phyloP scores from a whole-genome alignment of 2,113 vertebrate genomes.

The Epinephelus fuscoguttatus region DNA sequence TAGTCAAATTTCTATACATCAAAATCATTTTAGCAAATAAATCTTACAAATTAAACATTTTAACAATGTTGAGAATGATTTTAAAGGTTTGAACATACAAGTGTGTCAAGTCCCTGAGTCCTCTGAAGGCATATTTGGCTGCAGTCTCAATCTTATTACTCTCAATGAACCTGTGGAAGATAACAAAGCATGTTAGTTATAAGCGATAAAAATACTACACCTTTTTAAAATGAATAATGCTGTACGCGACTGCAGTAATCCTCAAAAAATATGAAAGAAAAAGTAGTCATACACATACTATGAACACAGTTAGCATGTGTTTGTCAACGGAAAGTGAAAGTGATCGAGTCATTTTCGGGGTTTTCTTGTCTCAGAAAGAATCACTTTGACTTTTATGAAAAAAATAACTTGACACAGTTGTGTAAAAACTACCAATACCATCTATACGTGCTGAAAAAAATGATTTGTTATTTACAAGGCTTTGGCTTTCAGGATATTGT shows the following conservation, averaged over 20 bases:
- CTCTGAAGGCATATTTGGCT: constrained; percentile 94
- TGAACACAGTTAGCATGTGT: neutral
- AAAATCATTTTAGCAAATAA: neutral
- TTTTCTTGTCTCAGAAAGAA: neutral
- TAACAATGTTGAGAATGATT: neutral
- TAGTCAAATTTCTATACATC: neutral
- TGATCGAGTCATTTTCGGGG: neutral
- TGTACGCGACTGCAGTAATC: too few species aligned
- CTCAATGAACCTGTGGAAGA: constrained; percentile 93
- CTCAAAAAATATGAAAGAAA: neutral
- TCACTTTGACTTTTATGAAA: neutral
- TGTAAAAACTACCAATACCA: too few species aligned
- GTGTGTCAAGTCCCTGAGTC: constrained; percentile 95
- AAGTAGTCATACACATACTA: neutral
- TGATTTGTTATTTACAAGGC: too few species aligned
- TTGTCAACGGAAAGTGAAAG: neutral
- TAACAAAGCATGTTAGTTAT: constrained; percentile 1
- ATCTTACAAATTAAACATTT: neutral
- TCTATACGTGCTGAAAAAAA: too few species aligned
- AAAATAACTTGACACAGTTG: too few species aligned
- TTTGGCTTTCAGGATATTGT: too few species aligned
- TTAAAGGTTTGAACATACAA: constrained; percentile 88
- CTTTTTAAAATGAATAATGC: too few species aligned
- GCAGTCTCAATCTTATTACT: constrained; percentile 95
- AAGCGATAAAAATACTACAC: too few species aligned